Evolutionary conservation across 2,113 vertebrate genomes (phyloP).

Genomic region (Peromyscus polionotus): DNA sequence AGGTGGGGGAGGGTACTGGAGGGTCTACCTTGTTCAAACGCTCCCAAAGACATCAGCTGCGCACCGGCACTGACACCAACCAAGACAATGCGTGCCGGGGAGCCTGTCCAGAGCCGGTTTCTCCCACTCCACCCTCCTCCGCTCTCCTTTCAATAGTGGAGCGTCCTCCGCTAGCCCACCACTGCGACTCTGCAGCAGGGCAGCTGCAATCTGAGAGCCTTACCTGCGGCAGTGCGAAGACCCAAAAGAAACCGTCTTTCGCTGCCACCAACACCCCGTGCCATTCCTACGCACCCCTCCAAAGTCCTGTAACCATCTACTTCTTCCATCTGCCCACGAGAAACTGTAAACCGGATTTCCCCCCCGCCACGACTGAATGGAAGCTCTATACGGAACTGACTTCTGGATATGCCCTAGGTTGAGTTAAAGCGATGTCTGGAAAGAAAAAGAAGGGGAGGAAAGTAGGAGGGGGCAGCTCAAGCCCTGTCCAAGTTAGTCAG

Average conservation of each 20-base stretch:
- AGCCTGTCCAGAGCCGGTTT: constrained; percentile 85
- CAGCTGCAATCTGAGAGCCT: constrained; percentile 81
- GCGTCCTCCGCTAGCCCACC: constrained; percentile 78
- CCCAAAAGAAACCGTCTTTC: constrained; percentile 70
- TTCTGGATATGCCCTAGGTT: constrained; percentile 82
- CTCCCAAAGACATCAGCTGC: constrained; percentile 49
- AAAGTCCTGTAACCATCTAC: constrained; percentile 82
- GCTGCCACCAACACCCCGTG: constrained; percentile 74
- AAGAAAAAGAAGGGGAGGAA: constrained; percentile 49
- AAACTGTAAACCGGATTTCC: constrained; percentile 72
- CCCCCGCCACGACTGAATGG: constrained; percentile 77
- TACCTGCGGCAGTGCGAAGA: constrained; percentile 86
- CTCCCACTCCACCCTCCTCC: constrained; percentile 75
- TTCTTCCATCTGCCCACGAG: constrained; percentile 83
- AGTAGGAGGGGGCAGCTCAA: constrained; percentile 54
- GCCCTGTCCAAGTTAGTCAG: constrained; percentile 82
- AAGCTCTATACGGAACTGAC: constrained; percentile 83
- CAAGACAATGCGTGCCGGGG: constrained; percentile 79
- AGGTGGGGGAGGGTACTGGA: neutral
- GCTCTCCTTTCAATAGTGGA: constrained; percentile 68
- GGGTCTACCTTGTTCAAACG: constrained; percentile 48
- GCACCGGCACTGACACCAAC: constrained; percentile 25
- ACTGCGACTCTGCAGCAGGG: constrained; percentile 78
- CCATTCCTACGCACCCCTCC: constrained; percentile 71
- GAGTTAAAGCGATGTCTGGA: constrained; percentile 85